Base-by-base conservation (phyloP, 2,797 vertebrate genomes). In the Lates japonicus region DNA sequence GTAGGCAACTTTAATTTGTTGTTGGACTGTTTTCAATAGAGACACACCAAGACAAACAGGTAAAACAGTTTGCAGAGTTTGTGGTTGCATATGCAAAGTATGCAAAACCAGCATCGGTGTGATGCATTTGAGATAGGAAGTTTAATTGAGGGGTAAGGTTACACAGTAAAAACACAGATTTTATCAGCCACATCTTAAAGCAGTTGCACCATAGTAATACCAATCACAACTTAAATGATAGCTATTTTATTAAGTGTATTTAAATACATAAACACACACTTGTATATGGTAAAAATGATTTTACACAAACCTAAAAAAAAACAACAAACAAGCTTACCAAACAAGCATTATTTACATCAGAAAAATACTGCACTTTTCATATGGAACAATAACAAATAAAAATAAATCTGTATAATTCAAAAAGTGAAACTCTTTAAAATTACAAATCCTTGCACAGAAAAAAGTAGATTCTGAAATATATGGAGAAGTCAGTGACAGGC, bases 231-330 rank as follows among this genome's bases (percentile, higher is more conserved):
- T 71, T 70, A 76, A 82, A 85, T 63, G 46, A 74, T 83, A 87
- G 64, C 64, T 76, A 51, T 93, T 96, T 95, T 95, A 95, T 95
- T 95, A 90, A 91, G 90, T 94, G 92, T 74, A 91, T 94, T 95
- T 95, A 94, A 95, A 94, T 95, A 94, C 92, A 88, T 90, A 92
- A 89, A 94, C 89, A 91, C 91, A 92, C 93, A 92, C 87, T 81
- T 90, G 90, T 86, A 93, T 88, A 93, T 91, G 78, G 85, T 93
- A 93, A 88, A 95, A 95, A 93, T 88, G 17, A 88, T 87, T 90
- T 87, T 88, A 94, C 76, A 76, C 76, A 90, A 89, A 89, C 83
- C 78, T 91, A 87, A 89, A 92, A 83, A 86, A 48, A 87, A 90
- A 92, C 66, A 57, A 76, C 88, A 91, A 90, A 88, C 88, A 92